A percentile compares a stretch with the other conserved stretches of the same genome.
These are phyloP conservation scores for Cydia strobilella DNA, from an alignment of 1,140 invertebrate species.

Conservation along the genomic window DNA sequence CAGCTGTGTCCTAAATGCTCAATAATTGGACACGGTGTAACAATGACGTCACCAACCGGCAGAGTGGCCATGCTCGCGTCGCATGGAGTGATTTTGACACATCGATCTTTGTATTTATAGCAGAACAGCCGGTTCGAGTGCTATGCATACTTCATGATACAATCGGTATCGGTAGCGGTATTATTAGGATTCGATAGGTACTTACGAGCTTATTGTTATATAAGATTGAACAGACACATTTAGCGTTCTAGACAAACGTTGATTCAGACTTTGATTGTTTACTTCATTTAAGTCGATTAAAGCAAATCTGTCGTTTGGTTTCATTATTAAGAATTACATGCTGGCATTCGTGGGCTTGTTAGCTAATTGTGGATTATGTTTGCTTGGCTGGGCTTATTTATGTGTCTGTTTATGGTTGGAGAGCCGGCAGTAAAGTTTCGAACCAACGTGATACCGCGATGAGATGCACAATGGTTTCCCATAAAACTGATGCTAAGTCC, in stretches of 20 bases:
- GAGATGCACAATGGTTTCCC: too few relatives aligned
- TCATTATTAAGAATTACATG: constrained; percentile 32
- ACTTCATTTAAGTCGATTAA: constrained; percentile 20
- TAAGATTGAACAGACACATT: constrained; percentile 1
- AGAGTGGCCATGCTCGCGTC: constrained; percentile 1
- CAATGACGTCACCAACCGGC: constrained; percentile 2
- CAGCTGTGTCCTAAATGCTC: constrained; percentile 8
- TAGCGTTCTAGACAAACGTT: neutral
- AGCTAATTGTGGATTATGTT: constrained; percentile 34
- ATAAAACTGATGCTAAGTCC: too few relatives aligned
- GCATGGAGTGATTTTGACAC: constrained; percentile 25
- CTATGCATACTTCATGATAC: constrained; percentile 16
- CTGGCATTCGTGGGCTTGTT: constrained; percentile 16
- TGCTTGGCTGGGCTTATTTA: constrained; percentile 31
- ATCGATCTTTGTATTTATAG: constrained; percentile 30
- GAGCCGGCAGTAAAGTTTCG: too few relatives aligned
- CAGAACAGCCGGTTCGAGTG: neutral
- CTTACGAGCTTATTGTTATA: neutral
- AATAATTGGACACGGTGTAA: constrained; percentile 26
- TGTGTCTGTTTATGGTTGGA: constrained; percentile 34
- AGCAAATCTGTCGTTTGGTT: constrained; percentile 26
- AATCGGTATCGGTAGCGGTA: constrained; percentile 1
- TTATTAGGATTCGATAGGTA: constrained; percentile 4
- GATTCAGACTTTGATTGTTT: constrained; percentile 12
- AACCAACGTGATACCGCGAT: too few relatives aligned